Percentiles rank a stretch among this genome's conserved stretches.
phyloP scores from a whole-genome alignment of 2,797 vertebrate genomes.

The Chiroxiphia lanceolata region DNA sequence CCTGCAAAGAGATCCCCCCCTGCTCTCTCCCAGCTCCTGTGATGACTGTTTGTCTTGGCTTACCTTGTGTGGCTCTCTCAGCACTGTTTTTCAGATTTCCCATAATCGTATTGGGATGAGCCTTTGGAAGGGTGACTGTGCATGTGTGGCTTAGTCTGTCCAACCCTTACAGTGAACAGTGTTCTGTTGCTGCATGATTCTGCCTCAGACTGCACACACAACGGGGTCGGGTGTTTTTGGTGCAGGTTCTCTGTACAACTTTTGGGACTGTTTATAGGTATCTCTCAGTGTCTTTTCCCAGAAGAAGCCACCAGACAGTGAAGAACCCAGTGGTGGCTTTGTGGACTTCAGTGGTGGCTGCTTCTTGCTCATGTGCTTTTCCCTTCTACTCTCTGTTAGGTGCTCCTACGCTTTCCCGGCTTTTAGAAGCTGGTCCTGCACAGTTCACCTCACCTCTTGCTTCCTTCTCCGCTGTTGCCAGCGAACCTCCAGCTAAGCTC shows the following conservation, averaged over 20 bases:
- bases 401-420: slow-evolving; percentile 96
- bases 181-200: background rate
- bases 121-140: slow-evolving; percentile 16
- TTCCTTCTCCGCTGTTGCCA: slow-evolving; percentile 87
- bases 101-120: background rate
- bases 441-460: slow-evolving; percentile 90
- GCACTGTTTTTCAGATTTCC: slow-evolving; percentile 8
- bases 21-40: background rate
- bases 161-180: background rate
- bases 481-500: slow-evolving; percentile 82
- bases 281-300: background rate
- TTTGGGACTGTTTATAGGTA: background rate
- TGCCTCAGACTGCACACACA: background rate
- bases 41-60: slow-evolving; percentile 11
- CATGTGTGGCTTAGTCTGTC: slow-evolving; percentile 10
- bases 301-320: background rate
- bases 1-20: background rate
- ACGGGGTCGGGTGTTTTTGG: background rate
- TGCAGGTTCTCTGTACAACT: background rate
- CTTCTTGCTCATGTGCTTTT: slow-evolving; percentile 72
- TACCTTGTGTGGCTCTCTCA: background rate
- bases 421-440: slow-evolving; percentile 92
- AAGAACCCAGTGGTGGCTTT: slow-evolving; percentile 37
- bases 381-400: slow-evolving; percentile 83
- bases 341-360: slow-evolving; percentile 56